Base-by-base conservation (phyloP, 2,888 invertebrate species). In the Melieria crassipennis region DNA sequence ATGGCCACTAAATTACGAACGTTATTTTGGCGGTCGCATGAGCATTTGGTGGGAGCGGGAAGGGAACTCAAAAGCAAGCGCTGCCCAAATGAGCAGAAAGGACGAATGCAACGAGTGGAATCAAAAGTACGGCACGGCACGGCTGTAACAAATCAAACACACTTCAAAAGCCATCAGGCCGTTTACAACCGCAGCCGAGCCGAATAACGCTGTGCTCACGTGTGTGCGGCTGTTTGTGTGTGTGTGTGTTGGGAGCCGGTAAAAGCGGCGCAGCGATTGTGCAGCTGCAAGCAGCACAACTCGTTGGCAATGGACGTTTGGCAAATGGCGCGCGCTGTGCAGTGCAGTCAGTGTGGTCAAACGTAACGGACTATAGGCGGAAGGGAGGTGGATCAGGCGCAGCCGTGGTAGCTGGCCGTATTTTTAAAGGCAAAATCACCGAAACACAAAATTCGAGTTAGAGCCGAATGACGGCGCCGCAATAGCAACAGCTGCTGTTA, bases 1-100 rank as follows among this genome's bases (percentile, higher is more conserved):
- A 77, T 75, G 72, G 75, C 77, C 80, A 76, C 79, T 80, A 82
- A 81, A 81, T 83, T 80, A 81, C 81, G 74, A 79, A 79, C 78
- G 67, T 69, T 76, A 79, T 30, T 30, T 30, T 30, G 30, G 30
- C 70, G 43, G 30, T 7, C 10, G 7, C 58, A 69, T 65, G 66
- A 69, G 68, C 65, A 50, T 62, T 13, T 50, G 48, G 7, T 11
- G 62, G 58, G 63, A 48, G 63, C 30, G 9, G n/a, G 65, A 67
- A 65, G 7, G 52, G 1, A 5, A 7, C 52, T 5, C 11, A 52
- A 52, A 52, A 10, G 50, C 56, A 45, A 64, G 63, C 30, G 60
- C 42, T 48, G 48, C 58, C 63, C 61, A 47, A 46, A 10, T n/a
- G n/a, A 57, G 6, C 43, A 61, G 50, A 30, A 52, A 61, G 45